Percentiles rank a stretch among this genome's conserved stretches.
These are phyloP conservation scores for Morus bassanus DNA, from an alignment of 2,797 vertebrate genomes.

Conservation along the genomic window DNA sequence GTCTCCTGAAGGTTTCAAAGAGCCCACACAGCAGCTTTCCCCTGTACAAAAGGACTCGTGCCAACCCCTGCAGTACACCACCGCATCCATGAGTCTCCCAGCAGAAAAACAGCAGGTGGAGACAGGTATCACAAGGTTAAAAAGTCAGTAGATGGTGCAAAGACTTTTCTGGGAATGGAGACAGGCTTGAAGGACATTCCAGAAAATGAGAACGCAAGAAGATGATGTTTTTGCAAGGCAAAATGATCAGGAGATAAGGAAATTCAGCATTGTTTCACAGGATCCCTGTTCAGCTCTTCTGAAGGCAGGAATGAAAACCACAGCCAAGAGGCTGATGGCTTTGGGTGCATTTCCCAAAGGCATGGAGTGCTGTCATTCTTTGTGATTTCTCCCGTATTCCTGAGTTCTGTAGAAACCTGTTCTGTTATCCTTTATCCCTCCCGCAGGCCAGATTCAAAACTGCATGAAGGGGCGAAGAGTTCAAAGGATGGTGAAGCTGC, in stretches of 20 bases:
- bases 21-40: background rate
- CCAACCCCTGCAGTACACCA: background rate
- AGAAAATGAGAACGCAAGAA: background rate
- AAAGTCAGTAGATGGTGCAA: background rate
- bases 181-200: background rate
- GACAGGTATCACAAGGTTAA: background rate
- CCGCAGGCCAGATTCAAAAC: slow-evolving; percentile 24
- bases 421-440: background rate
- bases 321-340: background rate
- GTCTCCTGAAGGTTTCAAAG: background rate
- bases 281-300: background rate
- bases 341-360: background rate
- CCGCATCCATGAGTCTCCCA: background rate
- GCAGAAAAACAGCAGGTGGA: background rate
- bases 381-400: background rate
- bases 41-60: accelerated
- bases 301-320: background rate
- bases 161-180: background rate
- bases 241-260: background rate
- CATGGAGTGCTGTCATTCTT: background rate
- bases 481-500: background rate
- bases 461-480: background rate
- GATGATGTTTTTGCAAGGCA: background rate
- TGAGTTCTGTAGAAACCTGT: background rate
- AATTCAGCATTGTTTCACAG: background rate